Conservation (phyloP, 2,113 vertebrate genomes). For the Phodopus roborovskii region DNA sequence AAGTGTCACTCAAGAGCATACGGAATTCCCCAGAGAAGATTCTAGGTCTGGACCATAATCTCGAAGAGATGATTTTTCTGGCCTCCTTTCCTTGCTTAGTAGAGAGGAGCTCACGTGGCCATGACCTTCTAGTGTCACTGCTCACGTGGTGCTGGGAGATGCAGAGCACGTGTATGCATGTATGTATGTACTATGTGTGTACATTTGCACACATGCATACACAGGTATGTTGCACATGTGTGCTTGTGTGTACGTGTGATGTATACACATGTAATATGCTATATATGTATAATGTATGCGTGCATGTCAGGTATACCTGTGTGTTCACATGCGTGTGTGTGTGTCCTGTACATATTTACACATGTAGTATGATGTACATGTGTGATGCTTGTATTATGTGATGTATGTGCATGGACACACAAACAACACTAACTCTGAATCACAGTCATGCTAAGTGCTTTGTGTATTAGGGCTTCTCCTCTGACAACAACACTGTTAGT, state of each 20-base stretch:
- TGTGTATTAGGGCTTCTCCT: accelerated
- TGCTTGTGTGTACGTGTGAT: neutral
- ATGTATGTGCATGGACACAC: too few species aligned
- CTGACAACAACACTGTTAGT: neutral
- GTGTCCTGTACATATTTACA: neutral
- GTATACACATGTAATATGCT: neutral
- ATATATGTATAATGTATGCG: neutral
- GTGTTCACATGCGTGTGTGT: neutral
- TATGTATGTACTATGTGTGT: neutral
- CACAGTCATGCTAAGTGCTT: accelerated
- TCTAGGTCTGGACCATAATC: conserved; percentile 54
- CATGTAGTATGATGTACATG: neutral
- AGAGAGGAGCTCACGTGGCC: conserved; percentile 19
- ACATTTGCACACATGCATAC: neutral
- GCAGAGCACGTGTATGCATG: too few species aligned
- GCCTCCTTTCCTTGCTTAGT: neutral
- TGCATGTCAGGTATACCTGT: neutral
- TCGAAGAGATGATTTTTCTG: conserved; percentile 61
- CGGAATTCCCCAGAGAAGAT: conserved; percentile 73
- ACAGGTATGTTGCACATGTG: neutral
- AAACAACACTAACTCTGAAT: accelerated
- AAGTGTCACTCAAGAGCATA: conserved; percentile 80
- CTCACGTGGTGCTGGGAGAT: neutral
- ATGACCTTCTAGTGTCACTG: neutral
- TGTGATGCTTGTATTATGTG: neutral